These are phyloP conservation scores for Labeo rohita DNA, from an alignment of 2,113 vertebrate genomes.

Conservation along the genomic window DNA sequence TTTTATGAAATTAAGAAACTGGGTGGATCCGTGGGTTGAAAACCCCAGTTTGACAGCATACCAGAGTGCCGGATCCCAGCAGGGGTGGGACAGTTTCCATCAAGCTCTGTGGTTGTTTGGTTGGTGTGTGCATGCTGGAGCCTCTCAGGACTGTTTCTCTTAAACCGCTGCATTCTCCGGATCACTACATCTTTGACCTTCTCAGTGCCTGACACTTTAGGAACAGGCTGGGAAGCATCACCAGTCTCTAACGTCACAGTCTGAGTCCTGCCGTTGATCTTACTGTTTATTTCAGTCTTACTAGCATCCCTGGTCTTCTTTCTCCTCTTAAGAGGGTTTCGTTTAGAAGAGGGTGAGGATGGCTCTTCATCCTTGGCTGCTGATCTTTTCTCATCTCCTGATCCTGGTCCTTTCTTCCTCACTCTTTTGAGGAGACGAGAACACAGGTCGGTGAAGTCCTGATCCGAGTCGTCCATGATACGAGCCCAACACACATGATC, in stretches of 20 bases:
- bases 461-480: conserved; percentile 89
- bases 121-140: conserved; percentile 63
- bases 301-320: conserved; percentile 45
- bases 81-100: background rate
- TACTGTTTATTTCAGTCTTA: background rate
- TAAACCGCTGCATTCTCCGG: conserved; percentile 88
- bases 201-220: background rate
- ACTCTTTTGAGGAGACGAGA: conserved; percentile 80
- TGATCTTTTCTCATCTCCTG: conserved; percentile 52
- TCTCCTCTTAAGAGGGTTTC: conserved; percentile 48
- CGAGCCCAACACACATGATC: conserved; percentile 10
- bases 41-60: conserved; percentile 19
- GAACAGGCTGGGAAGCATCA: conserved; percentile 16
- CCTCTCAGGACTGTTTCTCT: conserved; percentile 78
- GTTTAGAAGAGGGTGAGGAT: conserved; percentile 37
- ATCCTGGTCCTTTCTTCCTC: conserved; percentile 61
- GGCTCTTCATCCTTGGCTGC: background rate
- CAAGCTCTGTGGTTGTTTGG: background rate
- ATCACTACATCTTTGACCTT: conserved; percentile 78
- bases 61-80: conserved; percentile 36
- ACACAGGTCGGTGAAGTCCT: conserved; percentile 87
- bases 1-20: background rate
- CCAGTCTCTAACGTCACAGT: background rate
- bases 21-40: background rate
- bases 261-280: background rate